Evolutionary conservation across 2,797 vertebrate genomes (phyloP).

Genomic region (Cuculus canorus): DNA sequence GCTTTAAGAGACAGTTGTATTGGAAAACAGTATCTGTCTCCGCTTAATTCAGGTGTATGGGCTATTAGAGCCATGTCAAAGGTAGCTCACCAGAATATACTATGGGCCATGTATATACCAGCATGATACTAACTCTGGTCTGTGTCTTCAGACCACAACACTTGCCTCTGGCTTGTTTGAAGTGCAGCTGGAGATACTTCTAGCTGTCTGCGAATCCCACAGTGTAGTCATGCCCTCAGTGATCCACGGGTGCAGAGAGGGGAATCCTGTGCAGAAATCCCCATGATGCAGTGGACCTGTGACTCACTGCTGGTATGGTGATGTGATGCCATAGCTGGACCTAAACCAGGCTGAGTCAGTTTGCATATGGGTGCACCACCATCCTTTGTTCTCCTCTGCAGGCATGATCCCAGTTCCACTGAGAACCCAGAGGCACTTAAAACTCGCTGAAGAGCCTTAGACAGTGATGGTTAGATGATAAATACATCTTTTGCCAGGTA

Average conservation of each 20-base stretch:
- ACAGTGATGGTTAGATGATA: not conserved
- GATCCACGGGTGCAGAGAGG: not conserved
- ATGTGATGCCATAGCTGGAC: not conserved
- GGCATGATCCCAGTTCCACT: not conserved
- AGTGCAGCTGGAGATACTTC: not conserved
- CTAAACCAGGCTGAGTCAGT: not conserved
- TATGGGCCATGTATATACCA: not conserved
- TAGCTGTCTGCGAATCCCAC: fast-evolving
- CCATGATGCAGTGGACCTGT: not conserved
- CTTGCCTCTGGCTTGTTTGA: not conserved
- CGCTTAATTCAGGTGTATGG: not conserved
- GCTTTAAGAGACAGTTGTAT: not conserved
- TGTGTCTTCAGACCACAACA: not conserved
- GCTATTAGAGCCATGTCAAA: not conserved
- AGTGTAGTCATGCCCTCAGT: not conserved
- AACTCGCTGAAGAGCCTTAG: not conserved
- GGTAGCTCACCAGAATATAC: not conserved
- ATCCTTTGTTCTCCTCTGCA: not conserved
- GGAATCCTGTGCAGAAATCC: not conserved
- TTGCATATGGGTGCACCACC: not conserved
- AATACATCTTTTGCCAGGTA: not conserved
- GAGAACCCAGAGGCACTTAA: not conserved
- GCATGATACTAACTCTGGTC: not conserved
- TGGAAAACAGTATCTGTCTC: not conserved
- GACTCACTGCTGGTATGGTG: not conserved